A percentile compares a stretch with the other conserved stretches of the same genome.
These are phyloP conservation scores for Acomys russatus DNA, from an alignment of 2,797 vertebrate genomes.

Conservation along the genomic window DNA sequence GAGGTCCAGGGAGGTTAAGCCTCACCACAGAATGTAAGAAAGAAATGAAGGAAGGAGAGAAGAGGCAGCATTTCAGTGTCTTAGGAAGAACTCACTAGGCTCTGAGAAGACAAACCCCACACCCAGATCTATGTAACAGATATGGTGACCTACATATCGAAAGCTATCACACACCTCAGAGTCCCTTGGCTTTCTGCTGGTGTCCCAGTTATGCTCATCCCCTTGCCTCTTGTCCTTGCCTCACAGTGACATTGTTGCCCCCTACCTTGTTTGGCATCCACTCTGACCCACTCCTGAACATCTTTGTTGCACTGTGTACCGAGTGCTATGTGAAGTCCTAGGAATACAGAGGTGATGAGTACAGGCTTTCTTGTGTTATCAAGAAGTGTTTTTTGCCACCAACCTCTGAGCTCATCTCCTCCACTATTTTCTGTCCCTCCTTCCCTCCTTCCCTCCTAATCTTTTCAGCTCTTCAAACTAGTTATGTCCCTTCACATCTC, in stretches of 20 bases:
- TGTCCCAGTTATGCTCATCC: too few relatives aligned
- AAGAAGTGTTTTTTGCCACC: not conserved
- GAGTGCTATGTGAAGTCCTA: not conserved
- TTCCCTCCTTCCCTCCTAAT: not conserved
- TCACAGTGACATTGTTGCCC: not conserved
- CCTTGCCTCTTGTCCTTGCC: not conserved
- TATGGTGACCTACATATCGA: not conserved
- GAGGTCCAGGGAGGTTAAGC: not conserved
- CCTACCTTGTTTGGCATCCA: not conserved
- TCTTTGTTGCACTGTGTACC: not conserved
- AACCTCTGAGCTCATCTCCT: not conserved
- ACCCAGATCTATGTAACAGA: not conserved
- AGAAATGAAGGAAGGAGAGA: not conserved
- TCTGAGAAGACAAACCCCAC: not conserved
- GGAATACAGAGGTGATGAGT: not conserved
- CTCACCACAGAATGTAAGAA: not conserved
- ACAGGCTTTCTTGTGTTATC: not conserved
- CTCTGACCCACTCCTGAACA: not conserved
- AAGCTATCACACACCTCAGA: not conserved
- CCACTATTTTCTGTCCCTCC: not conserved
- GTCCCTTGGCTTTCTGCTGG: not conserved
- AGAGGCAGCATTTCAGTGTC: constrained; percentile 2
- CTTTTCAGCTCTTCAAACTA: not conserved
- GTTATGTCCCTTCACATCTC: not conserved
- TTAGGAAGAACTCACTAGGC: not conserved